Base-by-base conservation (phyloP, 1,140 invertebrate genomes). In the Araneus ventricosus region DNA sequence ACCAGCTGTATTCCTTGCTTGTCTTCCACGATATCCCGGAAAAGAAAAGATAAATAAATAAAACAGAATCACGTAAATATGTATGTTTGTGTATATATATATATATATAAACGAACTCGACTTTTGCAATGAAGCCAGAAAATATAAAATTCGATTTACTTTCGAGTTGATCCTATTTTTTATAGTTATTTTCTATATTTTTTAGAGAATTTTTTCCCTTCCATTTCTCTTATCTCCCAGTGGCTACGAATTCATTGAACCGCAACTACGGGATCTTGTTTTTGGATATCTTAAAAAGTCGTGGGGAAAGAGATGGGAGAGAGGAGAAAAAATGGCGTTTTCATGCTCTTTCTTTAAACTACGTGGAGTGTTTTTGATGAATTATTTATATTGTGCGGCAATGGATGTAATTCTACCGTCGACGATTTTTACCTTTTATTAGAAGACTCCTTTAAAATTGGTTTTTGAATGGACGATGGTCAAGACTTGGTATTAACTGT, bases 91-190 rank as follows among this genome's bases (percentile, higher is more conserved):
- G 37, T 34, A 75, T 59, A 30, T 34, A 90, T 41, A 88, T 24
- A 41, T 6, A 41, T 1, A 59, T 10, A 61, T 37, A 39, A 37
- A 61, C 17, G 39, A 39, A 7, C 2, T 8, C 85, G 57, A 90
- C 67, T 45, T 45, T 24, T 82, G 41, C 75, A 82, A 84, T 84
- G 57, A 91, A 84, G 79, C 27, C 79, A 45, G 70, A 84, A 91
- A 91, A 80, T 91, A 91, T 91, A 79, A 91, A 91, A 91, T 91
- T 91, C 89, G 89, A 91, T 91, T 91, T 91, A 84, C 52, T 84
- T 41, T 34, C 34, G 57, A 91, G 34, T 91, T 91, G 70, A 91
- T 91, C 80, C 89, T 61, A 63, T 84, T 91, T 84, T 91, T 41
- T 91, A 84, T 84, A 39, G 82, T 63, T 80, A 41, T 91, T 52